Base-by-base conservation (phyloP, 2,888 invertebrate species). In the Amphipyra tragopoginis region DNA sequence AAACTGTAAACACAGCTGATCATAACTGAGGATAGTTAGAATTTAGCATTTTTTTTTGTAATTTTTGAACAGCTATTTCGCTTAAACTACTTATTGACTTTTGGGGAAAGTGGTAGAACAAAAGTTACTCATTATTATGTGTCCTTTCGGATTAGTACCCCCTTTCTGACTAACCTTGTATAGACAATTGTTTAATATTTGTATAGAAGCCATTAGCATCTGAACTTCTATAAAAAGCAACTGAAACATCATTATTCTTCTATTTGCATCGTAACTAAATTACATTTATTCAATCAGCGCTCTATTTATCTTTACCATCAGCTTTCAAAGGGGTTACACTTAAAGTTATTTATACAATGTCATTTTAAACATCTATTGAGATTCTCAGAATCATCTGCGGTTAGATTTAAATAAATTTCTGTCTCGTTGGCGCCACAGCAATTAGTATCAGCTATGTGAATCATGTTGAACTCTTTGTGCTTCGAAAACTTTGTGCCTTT, bases 371-470 rank as follows among this genome's bases (percentile, higher is more conserved):
- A 81, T 75, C 70, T 72, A 77, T 77, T 59, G 69, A 66, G 74
- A 54, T 85, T 86, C 86, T 79, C 11, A 62, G 83, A 86, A 83
- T 62, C 64, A 60, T 71, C 65, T 60, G 72, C 33, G 59, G 75
- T 70, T 70, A 62, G 65, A 81, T 85, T 83, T 81, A 83, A 81
- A 83, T 86, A 83, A 79, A 82, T 77, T 68, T 77, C 72, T 80
- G 80, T 65, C 75, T 71, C 66, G 65, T 55, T 72, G 87, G 87
- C 87, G 87, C 86, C 87, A 62, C 9, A 56, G 84, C 83, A 87
- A 87, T 87, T 87, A 86, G 84, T 75, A 81, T 84, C 77, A 72
- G 70, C 65, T 70, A 76, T 77, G 72, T 78, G 78, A 79, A 80
- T 75, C 79, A 80, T 69, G 53, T 47, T 44, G 39, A 47, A 56